A percentile compares a stretch with the other conserved stretches of the same genome.
Evolutionary conservation across 1,140 invertebrate species (phyloP).

Genomic region (Penaeus japonicus): DNA sequence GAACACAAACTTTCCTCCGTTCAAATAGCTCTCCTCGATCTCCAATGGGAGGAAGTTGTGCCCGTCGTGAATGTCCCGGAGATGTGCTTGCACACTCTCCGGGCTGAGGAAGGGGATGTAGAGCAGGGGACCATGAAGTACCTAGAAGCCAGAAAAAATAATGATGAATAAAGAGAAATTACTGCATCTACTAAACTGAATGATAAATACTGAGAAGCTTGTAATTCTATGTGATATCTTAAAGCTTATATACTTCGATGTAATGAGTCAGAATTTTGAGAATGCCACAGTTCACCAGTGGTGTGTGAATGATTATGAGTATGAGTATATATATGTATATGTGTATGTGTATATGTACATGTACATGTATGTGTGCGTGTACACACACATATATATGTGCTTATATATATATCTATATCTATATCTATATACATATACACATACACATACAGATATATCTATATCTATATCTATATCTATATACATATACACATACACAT

Average conservation of each 20-base stretch:
- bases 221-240: no score
- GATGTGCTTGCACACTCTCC: neutral
- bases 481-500: constrained; percentile 34
- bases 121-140: neutral
- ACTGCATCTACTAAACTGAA: neutral
- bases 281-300: no score
- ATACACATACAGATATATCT: neutral
- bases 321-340: no score
- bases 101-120: constrained; percentile 19
- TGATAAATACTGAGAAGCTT: no score
- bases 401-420: no score
- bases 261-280: no score
- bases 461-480: neutral
- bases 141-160: neutral
- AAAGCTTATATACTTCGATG: no score
- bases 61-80: neutral
- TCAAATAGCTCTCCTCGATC: neutral
- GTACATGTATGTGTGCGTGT: no score
- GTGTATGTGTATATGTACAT: no score
- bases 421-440: neutral
- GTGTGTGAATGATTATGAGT: no score
- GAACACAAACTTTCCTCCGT: constrained; percentile 22
- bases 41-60: neutral
- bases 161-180: neutral
- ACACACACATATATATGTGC: no score